Evolutionary conservation across 2,888 invertebrate species (phyloP), one percentile per base, ranked within the genome.

Genomic region (Oxycera nigricornis): DNA sequence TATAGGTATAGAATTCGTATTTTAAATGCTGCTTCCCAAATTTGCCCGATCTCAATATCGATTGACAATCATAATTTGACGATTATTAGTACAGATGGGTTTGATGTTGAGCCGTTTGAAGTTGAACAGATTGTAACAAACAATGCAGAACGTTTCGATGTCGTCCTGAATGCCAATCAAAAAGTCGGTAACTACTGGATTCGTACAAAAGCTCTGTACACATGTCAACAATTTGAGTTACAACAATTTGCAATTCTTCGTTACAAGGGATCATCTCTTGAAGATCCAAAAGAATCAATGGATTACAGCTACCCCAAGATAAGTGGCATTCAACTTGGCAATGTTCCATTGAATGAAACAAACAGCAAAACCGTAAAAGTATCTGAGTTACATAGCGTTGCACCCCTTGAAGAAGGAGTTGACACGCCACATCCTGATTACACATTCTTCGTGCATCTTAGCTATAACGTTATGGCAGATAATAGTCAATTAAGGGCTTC

Each of bases 141-240:
- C 81, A 93, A 94, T 0, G 94, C 94, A 0, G 94, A 94, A 82
- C 86, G 94, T 62, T 94, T 90, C 82, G 94, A 94, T 82, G 91
- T 94, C 78, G 86, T 94, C 1, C 78, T 94, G 57, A 87, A 90
- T 41, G 91, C 92, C 2, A 88, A 90, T 81, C 90, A 65, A 41
- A 9, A 11, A 4, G 52, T 68, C 28, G 68, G 17, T 17, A 52
- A 68, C 9, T 68, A 68, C 17, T 68, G 68, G 68, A 68, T 68
- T n/a, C 68, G 68, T 20, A 9, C 30, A 6, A 50, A 30, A 14
- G 50, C 30, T 3, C n/a, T 46, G 26, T 1, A 11, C 6, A 1
- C 1, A 26, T 68, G 68, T 20, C 4, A n/a, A 2, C 1, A 35
- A 7, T 2, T 50, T 1, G 28, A 28, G 28, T 4, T 50, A 2